Base-by-base conservation (phyloP, 2,888 invertebrate species). In the Drosophila sordidula region DNA sequence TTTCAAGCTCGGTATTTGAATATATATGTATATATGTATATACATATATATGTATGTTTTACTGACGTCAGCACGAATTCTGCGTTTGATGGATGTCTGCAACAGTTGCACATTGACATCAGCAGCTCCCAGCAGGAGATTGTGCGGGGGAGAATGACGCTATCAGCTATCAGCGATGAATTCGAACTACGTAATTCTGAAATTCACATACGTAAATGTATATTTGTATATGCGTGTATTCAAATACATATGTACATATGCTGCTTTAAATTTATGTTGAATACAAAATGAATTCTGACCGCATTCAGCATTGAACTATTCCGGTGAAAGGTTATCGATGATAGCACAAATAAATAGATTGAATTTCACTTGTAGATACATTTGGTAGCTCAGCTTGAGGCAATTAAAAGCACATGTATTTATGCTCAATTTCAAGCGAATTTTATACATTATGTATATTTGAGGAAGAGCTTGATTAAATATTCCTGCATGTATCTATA, bases 241-340 rank as follows among this genome's bases (percentile, higher is more conserved):
- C 8, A 29, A 12, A 11, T 32, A 32, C 11, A 32, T 32, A 32
- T 32, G 5, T 32, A 32, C 11, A 32, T 32, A 11, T 11, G 5
- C 1, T 39, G 5, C 16, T 16, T 41, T 32, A 11, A 29, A 14
- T 32, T 57, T 36, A 56, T 67, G 52, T 32, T 64, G 55, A 61
- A 58, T 41, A n/a, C 49, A 6, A 71, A 71, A 67, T 68, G 46
- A 25, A 56, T 46, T 59, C 68, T 14, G 83, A 78, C 74, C 84
- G 78, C 61, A 57, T 74, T 83, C 75, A 79, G 79, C 87, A 83
- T 77, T 85, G 84, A 85, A 77, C 84, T 70, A 55, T 65, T 62
- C 34, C 18, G 4, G 25, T 8, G 2, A 79, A 38, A 86, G 85
- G 85, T 87, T 87, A 87, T 85, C 86, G 14, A 42, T 34, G 11